Conservation (phyloP, 1,140 invertebrate genomes). For the Lanistes nyassanus region DNA sequence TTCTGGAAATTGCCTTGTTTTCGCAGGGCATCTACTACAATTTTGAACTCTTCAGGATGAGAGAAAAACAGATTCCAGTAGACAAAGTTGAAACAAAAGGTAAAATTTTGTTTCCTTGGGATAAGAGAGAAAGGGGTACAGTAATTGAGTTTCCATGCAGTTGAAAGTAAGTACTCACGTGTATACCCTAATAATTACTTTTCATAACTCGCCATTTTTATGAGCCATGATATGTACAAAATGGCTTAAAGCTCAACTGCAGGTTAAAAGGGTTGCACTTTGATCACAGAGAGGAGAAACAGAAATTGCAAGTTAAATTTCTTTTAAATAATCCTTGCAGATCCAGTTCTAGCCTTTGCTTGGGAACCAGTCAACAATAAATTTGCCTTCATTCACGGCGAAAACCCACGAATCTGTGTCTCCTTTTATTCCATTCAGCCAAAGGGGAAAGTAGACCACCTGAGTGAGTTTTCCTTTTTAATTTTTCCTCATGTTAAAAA, state of each 20-base stretch:
- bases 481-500: neutral
- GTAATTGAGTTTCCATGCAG: no score
- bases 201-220: no score
- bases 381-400: constrained; percentile 96
- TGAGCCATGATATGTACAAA: no score
- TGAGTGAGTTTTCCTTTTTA: constrained; percentile 74
- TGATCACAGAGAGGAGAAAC: neutral
- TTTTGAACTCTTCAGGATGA: constrained; percentile 96
- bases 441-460: constrained; percentile 84
- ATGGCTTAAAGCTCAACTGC: no score
- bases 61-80: constrained; percentile 97
- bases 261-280: no score
- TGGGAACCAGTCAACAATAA: constrained; percentile 98
- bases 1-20: constrained; percentile 20
- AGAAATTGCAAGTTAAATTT: neutral
- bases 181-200: no score
- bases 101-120: no score
- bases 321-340: constrained; percentile 57
- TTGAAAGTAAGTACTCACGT: no score
- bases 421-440: constrained; percentile 93
- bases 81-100: constrained; percentile 92
- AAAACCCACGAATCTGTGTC: constrained; percentile 86
- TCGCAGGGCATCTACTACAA: constrained; percentile 95
- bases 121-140: no score
- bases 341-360: constrained; percentile 90